Evolutionary conservation across 2,797 vertebrate genomes (phyloP).

Genomic region (Miichthys miiuy): DNA sequence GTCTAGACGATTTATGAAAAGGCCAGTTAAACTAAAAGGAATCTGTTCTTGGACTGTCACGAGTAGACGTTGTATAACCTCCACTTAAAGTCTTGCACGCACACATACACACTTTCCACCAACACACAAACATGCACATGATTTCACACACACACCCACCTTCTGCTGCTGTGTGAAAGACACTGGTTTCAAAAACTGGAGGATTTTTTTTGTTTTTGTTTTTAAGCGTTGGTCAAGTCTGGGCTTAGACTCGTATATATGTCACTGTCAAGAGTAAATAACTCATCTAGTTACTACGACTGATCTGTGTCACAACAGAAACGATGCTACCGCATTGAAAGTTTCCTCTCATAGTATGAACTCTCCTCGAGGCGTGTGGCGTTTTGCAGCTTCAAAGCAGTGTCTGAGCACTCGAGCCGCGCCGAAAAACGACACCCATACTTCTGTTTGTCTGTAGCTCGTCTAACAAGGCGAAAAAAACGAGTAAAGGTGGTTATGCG

Average conservation of each 20-base stretch:
- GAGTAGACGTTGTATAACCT: conserved; percentile 80
- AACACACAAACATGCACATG: conserved; percentile 52
- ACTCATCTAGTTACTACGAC: conserved; percentile 32
- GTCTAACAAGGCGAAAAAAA: conserved; percentile 36
- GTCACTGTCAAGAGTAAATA: conserved; percentile 57
- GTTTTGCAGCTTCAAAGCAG: conserved; percentile 23
- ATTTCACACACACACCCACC: conserved; percentile 53
- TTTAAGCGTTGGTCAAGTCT: conserved; percentile 39
- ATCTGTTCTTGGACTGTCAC: conserved; percentile 78
- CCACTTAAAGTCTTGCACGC: conserved; percentile 75
- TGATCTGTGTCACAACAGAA: conserved; percentile 43
- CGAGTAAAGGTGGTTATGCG: conserved; percentile 21
- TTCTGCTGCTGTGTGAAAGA: conserved; percentile 79
- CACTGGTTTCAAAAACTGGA: conserved; percentile 78
- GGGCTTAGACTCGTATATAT: conserved; percentile 42
- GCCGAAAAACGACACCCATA: conserved; percentile 20
- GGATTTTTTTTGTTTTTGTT: conserved; percentile 54
- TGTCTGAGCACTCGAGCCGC: neutral
- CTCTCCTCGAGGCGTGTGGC: conserved; percentile 4
- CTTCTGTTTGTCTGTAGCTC: conserved; percentile 35
- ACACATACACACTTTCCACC: conserved; percentile 54
- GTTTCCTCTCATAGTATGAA: conserved; percentile 12
- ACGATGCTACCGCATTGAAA: conserved; percentile 36
- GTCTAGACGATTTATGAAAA: conserved; percentile 87
- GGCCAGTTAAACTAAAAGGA: conserved; percentile 89